These are phyloP conservation scores for Cheilosia vernalis DNA, from an alignment of 2,888 invertebrate genomes.

Conservation along the genomic window DNA sequence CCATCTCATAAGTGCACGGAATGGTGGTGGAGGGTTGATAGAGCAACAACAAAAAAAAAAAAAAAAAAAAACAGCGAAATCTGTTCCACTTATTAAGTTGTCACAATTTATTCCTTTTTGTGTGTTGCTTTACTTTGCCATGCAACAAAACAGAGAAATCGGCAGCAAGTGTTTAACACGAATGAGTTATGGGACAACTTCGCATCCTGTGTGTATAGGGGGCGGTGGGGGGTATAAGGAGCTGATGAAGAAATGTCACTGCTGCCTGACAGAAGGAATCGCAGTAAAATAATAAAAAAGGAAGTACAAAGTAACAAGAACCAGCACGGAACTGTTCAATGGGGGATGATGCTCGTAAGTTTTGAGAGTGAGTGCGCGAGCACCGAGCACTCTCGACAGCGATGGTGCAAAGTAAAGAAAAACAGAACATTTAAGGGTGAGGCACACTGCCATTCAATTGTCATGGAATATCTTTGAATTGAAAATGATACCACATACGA, in stretches of 20 bases:
- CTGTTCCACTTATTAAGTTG: conserved; percentile 78
- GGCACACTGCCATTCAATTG: conserved; percentile 57
- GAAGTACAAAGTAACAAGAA: conserved; percentile 59
- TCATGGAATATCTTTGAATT: conserved; percentile 57
- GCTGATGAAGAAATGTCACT: conserved; percentile 71
- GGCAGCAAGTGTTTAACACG: conserved; percentile 77
- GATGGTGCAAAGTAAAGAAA: conserved; percentile 19
- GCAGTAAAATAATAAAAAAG: conserved; percentile 66
- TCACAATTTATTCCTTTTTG: conserved; percentile 76
- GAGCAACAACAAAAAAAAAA: conserved; percentile 36
- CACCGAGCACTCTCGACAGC: conserved; percentile 36
- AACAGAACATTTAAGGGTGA: conserved; percentile 10
- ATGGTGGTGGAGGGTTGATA: conserved; percentile 26
- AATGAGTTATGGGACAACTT: conserved; percentile 77
- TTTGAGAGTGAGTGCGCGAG: conserved; percentile 39
- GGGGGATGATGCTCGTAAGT: conserved; percentile 53
- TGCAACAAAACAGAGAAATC: conserved; percentile 63
- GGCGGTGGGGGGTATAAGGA: neutral
- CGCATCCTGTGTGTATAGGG: conserved; percentile 38
- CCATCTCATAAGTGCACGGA: conserved; percentile 55
- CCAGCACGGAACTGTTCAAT: conserved; percentile 63
- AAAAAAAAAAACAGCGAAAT: conserved; percentile 76
- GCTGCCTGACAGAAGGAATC: conserved; percentile 64
- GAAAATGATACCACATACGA: conserved; percentile 29
- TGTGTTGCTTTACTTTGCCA: conserved; percentile 64